phyloP scores from a whole-genome alignment of 2,113 vertebrate genomes.

The Cairina moschata region DNA sequence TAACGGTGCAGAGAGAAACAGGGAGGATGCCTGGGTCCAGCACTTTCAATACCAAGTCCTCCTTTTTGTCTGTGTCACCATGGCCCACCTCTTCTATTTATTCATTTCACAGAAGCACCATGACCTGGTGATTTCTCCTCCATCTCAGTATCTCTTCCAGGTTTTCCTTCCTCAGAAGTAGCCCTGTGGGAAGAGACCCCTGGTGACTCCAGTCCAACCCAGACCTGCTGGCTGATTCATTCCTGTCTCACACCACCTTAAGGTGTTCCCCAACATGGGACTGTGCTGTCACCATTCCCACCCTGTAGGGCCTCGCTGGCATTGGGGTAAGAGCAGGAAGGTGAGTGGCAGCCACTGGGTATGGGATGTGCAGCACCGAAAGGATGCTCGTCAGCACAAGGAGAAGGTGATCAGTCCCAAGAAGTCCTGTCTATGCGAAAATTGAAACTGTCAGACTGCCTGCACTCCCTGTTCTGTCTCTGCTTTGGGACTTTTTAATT shows the following conservation, averaged over 20 bases:
- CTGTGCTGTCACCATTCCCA: background rate
- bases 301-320: background rate
- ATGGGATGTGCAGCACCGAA: slow-evolving; percentile 58
- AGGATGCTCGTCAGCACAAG: slow-evolving; percentile 39
- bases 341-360: background rate
- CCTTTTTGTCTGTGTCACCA: background rate
- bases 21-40: background rate
- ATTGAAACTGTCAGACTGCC: slow-evolving; percentile 73
- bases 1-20: background rate
- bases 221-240: background rate
- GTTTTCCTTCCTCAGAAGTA: background rate
- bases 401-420: slow-evolving; percentile 57
- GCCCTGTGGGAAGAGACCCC: background rate
- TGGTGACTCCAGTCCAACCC: background rate
- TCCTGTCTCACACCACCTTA: background rate
- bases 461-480: slow-evolving; percentile 56
- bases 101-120: background rate
- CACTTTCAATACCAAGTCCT: background rate
- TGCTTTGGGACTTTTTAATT: slow-evolving; percentile 1
- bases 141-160: background rate
- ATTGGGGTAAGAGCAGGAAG: slow-evolving; percentile 5
- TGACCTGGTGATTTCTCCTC: background rate
- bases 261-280: background rate
- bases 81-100: background rate
- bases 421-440: slow-evolving; percentile 68